These are phyloP conservation scores for Mormyrus proboscirostris DNA, from an alignment of 2,797 vertebrate genomes.

Conservation along the genomic window DNA sequence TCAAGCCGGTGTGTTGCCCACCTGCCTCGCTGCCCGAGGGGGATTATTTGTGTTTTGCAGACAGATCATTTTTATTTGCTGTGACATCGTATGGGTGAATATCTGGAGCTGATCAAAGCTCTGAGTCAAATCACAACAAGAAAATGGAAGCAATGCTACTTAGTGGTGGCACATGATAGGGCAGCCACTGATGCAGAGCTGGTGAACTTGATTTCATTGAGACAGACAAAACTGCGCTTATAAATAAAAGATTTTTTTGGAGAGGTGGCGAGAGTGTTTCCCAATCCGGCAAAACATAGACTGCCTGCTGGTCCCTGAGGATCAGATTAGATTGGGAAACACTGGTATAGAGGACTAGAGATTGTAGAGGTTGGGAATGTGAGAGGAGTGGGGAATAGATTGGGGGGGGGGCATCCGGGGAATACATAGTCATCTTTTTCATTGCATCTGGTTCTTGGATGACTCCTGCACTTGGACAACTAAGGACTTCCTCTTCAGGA, in stretches of 20 bases:
- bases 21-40: slow-evolving; percentile 79
- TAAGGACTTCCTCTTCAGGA: neutral
- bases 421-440: neutral
- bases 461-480: neutral
- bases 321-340: neutral
- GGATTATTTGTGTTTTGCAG: neutral
- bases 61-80: neutral
- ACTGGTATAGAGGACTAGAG: neutral
- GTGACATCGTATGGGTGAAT: neutral
- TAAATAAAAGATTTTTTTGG: neutral
- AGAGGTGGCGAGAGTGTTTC: neutral
- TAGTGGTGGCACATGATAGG: neutral
- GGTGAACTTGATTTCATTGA: neutral
- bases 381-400: neutral
- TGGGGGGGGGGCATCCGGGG: neutral
- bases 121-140: neutral
- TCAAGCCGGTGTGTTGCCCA: slow-evolving; percentile 84
- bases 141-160: neutral
- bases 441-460: neutral
- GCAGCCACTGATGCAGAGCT: neutral
- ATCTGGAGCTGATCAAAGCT: neutral
- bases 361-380: neutral
- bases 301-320: neutral
- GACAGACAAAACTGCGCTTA: neutral
- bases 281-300: neutral